These are phyloP conservation scores for Netta rufina DNA, from an alignment of 2,797 vertebrate genomes.

Conservation along the genomic window DNA sequence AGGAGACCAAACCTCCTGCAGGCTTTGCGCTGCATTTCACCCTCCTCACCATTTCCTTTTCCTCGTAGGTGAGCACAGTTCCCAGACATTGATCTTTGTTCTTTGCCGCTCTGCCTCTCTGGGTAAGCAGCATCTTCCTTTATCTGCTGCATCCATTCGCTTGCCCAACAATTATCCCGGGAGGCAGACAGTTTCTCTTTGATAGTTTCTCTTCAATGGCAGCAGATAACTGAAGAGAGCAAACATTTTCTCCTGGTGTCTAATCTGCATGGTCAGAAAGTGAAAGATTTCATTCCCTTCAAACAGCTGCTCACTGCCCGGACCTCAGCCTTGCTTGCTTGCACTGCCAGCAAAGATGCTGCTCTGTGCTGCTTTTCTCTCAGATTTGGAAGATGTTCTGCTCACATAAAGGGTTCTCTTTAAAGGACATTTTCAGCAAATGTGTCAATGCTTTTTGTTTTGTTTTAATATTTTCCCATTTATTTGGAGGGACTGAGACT, in stretches of 20 bases:
- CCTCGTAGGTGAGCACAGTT: not conserved
- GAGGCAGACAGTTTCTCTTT: constrained; percentile 33
- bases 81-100: not conserved
- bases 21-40: not conserved
- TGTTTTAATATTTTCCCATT: not conserved
- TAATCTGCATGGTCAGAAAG: constrained; percentile 48
- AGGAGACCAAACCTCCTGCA: not conserved
- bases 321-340: not conserved
- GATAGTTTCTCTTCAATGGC: constrained; percentile 16
- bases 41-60: not conserved
- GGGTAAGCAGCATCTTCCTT: not conserved
- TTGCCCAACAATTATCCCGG: not conserved
- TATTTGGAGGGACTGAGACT: not conserved
- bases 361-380: not conserved
- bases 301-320: not conserved
- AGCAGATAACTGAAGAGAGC: constrained; percentile 9
- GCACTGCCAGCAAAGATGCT: not conserved
- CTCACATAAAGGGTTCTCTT: not conserved
- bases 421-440: not conserved
- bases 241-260: not conserved
- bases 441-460: not conserved
- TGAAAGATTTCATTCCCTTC: constrained; percentile 35
- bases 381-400: not conserved
- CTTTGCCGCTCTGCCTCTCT: not conserved
- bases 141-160: constrained; percentile 29